Evolutionary conservation across 2,888 invertebrate genomes (phyloP), one percentile per base, ranked within the genome.

Genomic region (Meiosimyza decipiens): DNA sequence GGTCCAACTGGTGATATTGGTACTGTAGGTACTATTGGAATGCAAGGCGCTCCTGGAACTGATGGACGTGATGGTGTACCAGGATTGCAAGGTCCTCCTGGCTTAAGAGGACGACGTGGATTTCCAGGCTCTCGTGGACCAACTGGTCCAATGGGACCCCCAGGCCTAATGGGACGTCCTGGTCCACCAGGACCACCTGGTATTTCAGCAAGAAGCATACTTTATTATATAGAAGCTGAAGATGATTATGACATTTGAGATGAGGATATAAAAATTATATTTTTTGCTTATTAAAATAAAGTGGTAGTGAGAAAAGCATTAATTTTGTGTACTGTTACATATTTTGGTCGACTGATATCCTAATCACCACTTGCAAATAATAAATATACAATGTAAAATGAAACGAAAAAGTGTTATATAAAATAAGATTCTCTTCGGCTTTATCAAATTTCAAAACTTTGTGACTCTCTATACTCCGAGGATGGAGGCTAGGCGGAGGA

Each of bases 21-120:
- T 5, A 73, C 71, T 9, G 67, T 71, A 18, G 80, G 80, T 5
- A 62, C 74, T 11, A 66, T 70, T 7, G 80, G 79, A 52, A 71
- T 57, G 16, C 77, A 74, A 57, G 79, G 81, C 11, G 54, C 74
- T 13, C 77, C 75, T n/a, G 80, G 79, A 1, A 18, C 69, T 2
- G 74, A 77, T 63, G 79, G 79, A 40, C 71, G 77, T 54, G 79
- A 79, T 60, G 80, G 80, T 3, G 73, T 77, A 54, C 67, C 74
- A 6, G 80, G 80, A 5, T 71, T 71, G n/a, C 74, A 73, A 22
- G 78, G 78, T 3, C 75, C 74, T 12, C 71, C 59, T 54, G 80
- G 80, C n/a, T 54, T 75, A 63, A 76, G 77, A n/a, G 80, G 80
- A 9, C 73, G 78, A 64, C 76, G 79, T 55, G 81, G 80, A n/a